phyloP scores from a whole-genome alignment of 2,888 invertebrate species.

The Aspidiotus rigidus region DNA sequence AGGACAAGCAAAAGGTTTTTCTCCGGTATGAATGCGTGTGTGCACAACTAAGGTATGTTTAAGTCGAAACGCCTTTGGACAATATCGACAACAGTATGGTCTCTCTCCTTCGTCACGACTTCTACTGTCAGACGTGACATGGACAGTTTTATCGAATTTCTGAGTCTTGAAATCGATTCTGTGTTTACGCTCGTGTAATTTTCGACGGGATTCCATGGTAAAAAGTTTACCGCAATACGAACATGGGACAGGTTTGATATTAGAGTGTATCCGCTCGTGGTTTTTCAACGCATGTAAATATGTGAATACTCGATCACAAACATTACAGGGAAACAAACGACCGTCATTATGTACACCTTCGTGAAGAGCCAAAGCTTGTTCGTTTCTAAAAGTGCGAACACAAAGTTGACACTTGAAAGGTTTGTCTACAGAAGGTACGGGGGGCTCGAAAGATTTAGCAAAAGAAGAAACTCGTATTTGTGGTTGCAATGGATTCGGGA shows the following conservation, averaged over 20 bases:
- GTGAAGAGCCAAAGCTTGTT: neutral
- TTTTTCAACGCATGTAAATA: neutral
- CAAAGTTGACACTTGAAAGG: neutral
- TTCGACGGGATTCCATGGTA: neutral
- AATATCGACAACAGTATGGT: neutral
- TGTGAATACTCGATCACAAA: neutral
- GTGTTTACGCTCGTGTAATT: conserved; percentile 5
- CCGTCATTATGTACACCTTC: neutral
- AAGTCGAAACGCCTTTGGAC: neutral
- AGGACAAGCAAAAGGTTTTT: neutral
- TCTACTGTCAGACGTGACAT: neutral
- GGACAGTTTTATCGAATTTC: neutral
- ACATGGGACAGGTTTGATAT: neutral
- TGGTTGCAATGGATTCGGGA: no score
- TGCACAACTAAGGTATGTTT: neutral
- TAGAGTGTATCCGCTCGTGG: neutral
- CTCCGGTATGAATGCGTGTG: neutral
- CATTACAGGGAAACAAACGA: neutral
- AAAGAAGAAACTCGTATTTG: no score
- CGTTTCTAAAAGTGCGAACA: neutral
- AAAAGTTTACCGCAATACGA: neutral
- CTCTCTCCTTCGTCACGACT: neutral
- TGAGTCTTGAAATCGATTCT: neutral
- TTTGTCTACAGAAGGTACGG: neutral
- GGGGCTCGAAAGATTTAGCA: no score